A percentile compares a stretch with the other conserved stretches of the same genome.
Conservation (phyloP, 2,113 vertebrate genomes). For the Phalacrocorax carbo region DNA sequence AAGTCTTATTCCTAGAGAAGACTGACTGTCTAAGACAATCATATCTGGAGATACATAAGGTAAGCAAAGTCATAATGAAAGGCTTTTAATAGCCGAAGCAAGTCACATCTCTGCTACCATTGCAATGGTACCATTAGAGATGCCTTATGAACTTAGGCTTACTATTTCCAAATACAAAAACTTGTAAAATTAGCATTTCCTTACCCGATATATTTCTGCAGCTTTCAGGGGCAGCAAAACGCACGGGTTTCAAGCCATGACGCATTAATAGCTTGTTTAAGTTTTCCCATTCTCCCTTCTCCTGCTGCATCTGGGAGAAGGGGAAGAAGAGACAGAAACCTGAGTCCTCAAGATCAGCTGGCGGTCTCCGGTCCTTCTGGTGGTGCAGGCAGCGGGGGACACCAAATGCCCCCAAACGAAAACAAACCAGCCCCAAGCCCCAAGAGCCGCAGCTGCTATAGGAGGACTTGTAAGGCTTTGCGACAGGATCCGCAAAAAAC, state of each 20-base stretch:
- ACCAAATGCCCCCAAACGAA: background rate
- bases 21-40: conserved; percentile 80
- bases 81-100: background rate
- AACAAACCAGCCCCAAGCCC: background rate
- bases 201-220: conserved; percentile 77
- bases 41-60: conserved; percentile 66
- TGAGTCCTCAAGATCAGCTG: background rate
- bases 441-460: background rate
- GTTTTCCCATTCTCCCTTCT: conserved; percentile 83
- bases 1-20: conserved; percentile 75
- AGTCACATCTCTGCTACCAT: background rate
- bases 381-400: background rate
- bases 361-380: background rate
- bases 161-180: background rate
- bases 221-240: conserved; percentile 69
- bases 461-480: background rate
- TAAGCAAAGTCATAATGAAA: background rate
- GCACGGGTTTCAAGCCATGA: conserved; percentile 81
- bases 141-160: background rate
- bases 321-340: background rate
- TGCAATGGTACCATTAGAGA: background rate
- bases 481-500: background rate
- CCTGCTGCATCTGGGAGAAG: conserved; percentile 45
- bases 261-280: conserved; percentile 78
- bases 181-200: background rate